phyloP scores from a whole-genome alignment of 2,888 invertebrate genomes.

The Trichopria drosophilae region DNA sequence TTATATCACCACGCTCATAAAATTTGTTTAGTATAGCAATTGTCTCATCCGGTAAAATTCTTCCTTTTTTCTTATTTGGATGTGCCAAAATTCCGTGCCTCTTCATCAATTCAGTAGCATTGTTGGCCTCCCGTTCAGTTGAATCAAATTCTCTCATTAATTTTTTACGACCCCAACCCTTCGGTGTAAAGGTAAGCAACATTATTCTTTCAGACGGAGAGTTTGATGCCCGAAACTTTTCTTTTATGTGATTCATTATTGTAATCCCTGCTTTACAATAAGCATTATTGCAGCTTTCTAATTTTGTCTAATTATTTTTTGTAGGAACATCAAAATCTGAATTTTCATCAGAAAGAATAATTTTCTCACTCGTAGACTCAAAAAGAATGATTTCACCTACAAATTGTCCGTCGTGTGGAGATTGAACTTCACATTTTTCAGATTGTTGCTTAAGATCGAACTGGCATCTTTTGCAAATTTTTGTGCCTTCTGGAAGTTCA shows the following conservation, averaged over 20 bases:
- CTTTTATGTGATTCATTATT: slow-evolving; percentile 6
- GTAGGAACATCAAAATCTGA: too few relatives aligned
- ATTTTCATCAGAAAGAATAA: too few relatives aligned
- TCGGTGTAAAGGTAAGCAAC: not conserved
- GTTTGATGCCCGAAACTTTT: slow-evolving; percentile 2
- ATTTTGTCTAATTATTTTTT: not conserved
- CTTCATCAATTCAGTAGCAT: not conserved
- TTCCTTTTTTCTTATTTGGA: too few relatives aligned
- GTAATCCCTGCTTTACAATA: not conserved
- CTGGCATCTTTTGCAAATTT: slow-evolving; percentile 6
- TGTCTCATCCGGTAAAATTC: too few relatives aligned
- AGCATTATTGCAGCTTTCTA: slow-evolving; percentile 5
- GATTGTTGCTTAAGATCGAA: not conserved
- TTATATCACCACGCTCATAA: too few relatives aligned
- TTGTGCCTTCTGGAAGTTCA: not conserved
- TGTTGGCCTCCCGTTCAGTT: slow-evolving; percentile 1
- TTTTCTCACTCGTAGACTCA: too few relatives aligned
- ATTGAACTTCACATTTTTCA: not conserved
- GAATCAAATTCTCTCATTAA: not conserved
- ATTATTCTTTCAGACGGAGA: not conserved
- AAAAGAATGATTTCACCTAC: too few relatives aligned
- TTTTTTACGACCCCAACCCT: not conserved
- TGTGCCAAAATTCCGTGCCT: not conserved
- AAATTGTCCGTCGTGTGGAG: too few relatives aligned
- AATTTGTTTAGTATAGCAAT: too few relatives aligned